Conservation (phyloP, 2,888 invertebrate genomes). For the Aphodius sticticus region DNA sequence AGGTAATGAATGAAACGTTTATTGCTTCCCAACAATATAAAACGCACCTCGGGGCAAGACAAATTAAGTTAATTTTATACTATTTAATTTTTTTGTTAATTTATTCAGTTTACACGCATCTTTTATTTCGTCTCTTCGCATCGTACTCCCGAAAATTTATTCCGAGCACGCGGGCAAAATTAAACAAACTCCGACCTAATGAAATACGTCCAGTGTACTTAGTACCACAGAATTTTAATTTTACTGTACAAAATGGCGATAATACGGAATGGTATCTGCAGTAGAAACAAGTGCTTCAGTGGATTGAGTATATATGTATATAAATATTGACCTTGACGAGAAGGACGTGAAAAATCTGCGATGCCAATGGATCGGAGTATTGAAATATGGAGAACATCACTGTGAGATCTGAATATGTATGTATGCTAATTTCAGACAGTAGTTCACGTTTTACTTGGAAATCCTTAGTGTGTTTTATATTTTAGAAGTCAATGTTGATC, state of each 20-base stretch:
- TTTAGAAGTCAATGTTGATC: not conserved
- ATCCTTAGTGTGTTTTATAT: not conserved
- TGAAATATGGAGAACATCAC: not conserved
- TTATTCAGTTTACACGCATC: not conserved
- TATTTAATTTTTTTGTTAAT: not conserved
- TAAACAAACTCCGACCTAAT: not conserved
- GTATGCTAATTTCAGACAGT: not conserved
- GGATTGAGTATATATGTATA: not conserved
- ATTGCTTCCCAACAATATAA: not conserved
- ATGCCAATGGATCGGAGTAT: not conserved
- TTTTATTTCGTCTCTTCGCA: not conserved
- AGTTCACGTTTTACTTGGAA: not conserved
- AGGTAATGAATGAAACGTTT: not conserved
- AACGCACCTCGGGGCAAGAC: not conserved
- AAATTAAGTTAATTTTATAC: not conserved
- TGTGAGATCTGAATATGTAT: not conserved
- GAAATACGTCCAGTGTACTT: slow-evolving; percentile 4
- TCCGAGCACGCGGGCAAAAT: not conserved
- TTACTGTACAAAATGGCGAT: not conserved
- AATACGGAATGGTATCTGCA: not conserved
- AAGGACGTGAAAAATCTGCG: not conserved
- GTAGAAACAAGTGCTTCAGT: not conserved
- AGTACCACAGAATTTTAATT: slow-evolving; percentile 4
- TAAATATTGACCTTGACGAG: not conserved
- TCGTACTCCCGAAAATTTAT: not conserved